phyloP scores from a whole-genome alignment of 92 coral and sea anemone genomes.

The Diadumene lineata region DNA sequence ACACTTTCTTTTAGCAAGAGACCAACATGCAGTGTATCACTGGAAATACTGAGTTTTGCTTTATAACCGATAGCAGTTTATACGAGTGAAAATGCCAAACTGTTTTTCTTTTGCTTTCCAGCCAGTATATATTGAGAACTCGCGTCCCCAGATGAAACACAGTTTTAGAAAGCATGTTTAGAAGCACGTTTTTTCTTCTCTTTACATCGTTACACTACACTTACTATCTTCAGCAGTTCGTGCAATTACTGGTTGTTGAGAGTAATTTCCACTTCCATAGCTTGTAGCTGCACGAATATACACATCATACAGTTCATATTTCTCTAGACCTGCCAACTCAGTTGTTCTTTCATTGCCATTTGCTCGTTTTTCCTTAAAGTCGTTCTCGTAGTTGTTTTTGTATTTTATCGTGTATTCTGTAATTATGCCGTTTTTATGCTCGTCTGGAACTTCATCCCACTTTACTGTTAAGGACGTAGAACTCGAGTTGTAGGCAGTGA shows the following conservation, averaged over 20 bases:
- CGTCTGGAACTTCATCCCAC: constrained; percentile 59
- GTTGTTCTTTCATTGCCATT: constrained; percentile 1
- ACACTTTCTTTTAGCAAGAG: too few species aligned
- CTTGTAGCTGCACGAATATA: constrained; percentile 64
- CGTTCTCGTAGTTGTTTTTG: neutral
- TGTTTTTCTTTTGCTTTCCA: too few species aligned
- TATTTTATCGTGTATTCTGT: constrained; percentile 38
- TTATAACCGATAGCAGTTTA: too few species aligned
- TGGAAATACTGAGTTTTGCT: too few species aligned
- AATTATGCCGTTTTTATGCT: constrained; percentile 59
- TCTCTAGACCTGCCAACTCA: constrained; percentile 28
- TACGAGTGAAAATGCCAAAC: too few species aligned
- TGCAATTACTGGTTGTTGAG: constrained; percentile 45
- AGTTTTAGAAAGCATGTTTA: too few species aligned
- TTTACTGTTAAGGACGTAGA: constrained; percentile 60
- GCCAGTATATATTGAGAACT: too few species aligned
- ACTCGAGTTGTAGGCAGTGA: constrained; percentile 59
- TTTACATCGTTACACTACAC: too few species aligned
- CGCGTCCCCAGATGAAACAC: too few species aligned
- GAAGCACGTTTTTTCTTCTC: too few species aligned
- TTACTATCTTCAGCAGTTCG: constrained; percentile 81
- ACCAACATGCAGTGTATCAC: too few species aligned
- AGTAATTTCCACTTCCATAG: constrained; percentile 72
- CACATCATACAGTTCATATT: constrained; percentile 49
- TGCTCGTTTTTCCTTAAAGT: neutral